A percentile compares a stretch with the other conserved stretches of the same genome.
Evolutionary conservation across 2,113 vertebrate genomes (phyloP).

Genomic region (Serilophus lunatus): DNA sequence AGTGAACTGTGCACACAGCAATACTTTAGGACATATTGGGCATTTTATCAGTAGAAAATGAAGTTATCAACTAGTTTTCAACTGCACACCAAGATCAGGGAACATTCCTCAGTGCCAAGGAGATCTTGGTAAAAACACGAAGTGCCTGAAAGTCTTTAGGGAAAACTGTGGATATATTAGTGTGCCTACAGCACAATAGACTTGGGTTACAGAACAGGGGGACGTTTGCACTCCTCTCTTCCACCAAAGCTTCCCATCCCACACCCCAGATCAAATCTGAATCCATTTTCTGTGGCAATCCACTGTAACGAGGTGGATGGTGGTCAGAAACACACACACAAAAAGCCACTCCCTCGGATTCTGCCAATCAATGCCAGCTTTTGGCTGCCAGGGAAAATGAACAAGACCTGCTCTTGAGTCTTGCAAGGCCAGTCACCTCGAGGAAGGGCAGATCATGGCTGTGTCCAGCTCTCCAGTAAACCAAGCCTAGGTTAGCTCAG

Average conservation of each 20-base stretch:
- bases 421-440: background rate
- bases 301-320: background rate
- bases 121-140: background rate
- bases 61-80: background rate
- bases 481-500: accelerated
- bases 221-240: background rate
- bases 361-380: background rate
- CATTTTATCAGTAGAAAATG: background rate
- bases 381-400: background rate
- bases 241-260: background rate
- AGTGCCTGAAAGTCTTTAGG: background rate
- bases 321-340: background rate
- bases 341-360: background rate
- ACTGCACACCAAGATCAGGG: background rate
- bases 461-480: background rate
- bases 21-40: background rate
- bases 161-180: background rate
- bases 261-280: background rate
- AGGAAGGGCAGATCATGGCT: background rate
- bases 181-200: too few species aligned
- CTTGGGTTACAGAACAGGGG: background rate
- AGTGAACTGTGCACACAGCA: background rate
- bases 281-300: background rate
- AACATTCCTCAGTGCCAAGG: background rate
- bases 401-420: accelerated